Evolutionary conservation across 2,797 vertebrate genomes (phyloP).

Genomic region (Adrianichthys oophorus): DNA sequence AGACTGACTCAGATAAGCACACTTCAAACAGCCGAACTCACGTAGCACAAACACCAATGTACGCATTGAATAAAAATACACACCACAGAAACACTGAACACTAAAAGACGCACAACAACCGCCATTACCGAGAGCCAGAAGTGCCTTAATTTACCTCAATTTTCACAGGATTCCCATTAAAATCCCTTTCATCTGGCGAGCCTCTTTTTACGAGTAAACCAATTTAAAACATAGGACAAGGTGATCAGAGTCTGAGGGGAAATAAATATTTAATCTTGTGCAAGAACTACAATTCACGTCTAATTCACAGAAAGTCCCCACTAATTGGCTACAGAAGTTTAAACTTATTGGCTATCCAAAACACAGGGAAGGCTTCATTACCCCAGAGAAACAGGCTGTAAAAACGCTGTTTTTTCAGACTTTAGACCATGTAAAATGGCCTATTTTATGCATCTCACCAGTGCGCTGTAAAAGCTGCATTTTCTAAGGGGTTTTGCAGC

Average conservation of each 20-base stretch:
- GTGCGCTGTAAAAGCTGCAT: neutral
- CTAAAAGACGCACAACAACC: conserved; percentile 1
- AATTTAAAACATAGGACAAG: neutral
- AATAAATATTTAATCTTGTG: neutral
- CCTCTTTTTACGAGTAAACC: neutral
- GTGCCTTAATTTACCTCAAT: neutral
- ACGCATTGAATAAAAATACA: neutral
- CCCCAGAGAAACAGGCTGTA: neutral
- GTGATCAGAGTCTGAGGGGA: neutral
- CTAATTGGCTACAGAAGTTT: neutral
- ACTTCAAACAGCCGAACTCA: conserved; percentile 25
- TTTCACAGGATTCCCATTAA: neutral
- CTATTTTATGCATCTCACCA: neutral
- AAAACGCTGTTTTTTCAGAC: neutral
- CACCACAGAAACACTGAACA: conserved; percentile 1
- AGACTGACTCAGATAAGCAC: conserved; percentile 29
- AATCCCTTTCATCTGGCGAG: no score
- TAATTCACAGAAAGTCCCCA: neutral
- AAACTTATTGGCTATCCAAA: neutral
- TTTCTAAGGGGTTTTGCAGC: neutral
- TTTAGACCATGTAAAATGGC: no score
- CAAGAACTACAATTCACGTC: neutral
- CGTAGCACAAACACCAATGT: neutral
- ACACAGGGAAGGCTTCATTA: neutral
- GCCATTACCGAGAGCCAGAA: neutral